phyloP scores from a whole-genome alignment of 2,888 invertebrate genomes.

The Malachius bipustulatus region DNA sequence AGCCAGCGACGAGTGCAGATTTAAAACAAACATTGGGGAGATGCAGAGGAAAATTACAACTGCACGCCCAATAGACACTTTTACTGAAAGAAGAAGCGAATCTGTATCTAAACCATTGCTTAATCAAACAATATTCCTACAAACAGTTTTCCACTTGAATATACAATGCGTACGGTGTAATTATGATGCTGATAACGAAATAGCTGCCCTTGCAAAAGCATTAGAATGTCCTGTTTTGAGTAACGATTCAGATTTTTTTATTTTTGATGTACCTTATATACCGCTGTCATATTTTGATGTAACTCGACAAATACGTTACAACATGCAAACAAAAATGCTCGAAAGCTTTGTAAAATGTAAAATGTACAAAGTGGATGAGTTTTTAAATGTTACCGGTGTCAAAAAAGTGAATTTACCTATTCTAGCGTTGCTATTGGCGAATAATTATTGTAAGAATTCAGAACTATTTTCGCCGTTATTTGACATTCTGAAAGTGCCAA shows the following conservation, averaged over 20 bases:
- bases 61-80: conserved; percentile 40
- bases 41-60: conserved; percentile 24
- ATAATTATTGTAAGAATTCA: conserved; percentile 73
- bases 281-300: conserved; percentile 57
- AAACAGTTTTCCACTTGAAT: conserved; percentile 51
- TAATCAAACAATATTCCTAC: conserved; percentile 60
- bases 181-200: conserved; percentile 83
- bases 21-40: conserved; percentile 22
- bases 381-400: conserved; percentile 53
- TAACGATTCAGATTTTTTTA: conserved; percentile 89
- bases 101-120: conserved; percentile 67
- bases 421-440: conserved; percentile 73
- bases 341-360: conserved; percentile 49
- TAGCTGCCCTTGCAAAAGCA: conserved; percentile 67
- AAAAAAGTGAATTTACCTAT: conserved; percentile 60
- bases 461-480: conserved; percentile 60
- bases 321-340: conserved; percentile 18
- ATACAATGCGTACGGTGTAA: conserved; percentile 61
- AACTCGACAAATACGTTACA: conserved; percentile 27
- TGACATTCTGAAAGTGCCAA: conserved; percentile 47
- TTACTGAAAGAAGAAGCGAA: conserved; percentile 41
- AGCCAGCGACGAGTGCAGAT: conserved; percentile 44
- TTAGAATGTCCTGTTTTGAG: conserved; percentile 79
- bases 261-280: conserved; percentile 74
- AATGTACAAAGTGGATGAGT: conserved; percentile 58